Evolutionary conservation across 2,797 vertebrate species (phyloP), one percentile per base, ranked within the genome.

Genomic region (Necrosyrtes monachus): DNA sequence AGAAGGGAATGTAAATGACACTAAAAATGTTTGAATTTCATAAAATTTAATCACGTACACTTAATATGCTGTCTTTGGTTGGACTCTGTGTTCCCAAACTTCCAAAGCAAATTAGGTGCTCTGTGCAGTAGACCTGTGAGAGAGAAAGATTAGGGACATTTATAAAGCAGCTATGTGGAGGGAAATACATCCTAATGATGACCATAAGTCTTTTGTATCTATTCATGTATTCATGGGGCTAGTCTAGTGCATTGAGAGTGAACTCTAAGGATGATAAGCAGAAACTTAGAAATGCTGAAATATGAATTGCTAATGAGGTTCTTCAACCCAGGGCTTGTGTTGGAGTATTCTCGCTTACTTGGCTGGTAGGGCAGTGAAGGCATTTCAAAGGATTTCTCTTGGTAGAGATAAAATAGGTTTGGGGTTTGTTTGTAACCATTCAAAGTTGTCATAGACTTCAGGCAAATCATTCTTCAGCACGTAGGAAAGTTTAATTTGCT

Each of bases 161-260:
- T 94, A 77, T 78, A 62, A 91, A 80, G 84, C 2, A 3, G 13
- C 56, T 43, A 7, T 46, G 81, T 51, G 81, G 85, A 76, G 69
- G 86, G 81, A 92, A 93, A 85, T 84, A 27, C 84, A 83, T 80
- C 81, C 72, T 94, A 90, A 91, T 95, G 93, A 91, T 88, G 89
- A 50, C 91, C 75, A 9, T 69, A 75, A 96, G 62, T 94, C 95
- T 94, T 94, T 95, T 97, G 96, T 95, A 77, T 94, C 85, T 96
- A 96, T 96, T 96, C 93, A 91, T 95, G 94, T 92, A 97, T 96
- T 95, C 86, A 39, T 63, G 86, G 80, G 86, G 74, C 57, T 75
- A n/a, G 57, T 20, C 64, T 72, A 13, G 72, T 76, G 89, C 57
- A 75, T 85, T 0, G 3, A 33, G 69, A 88, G 48, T 75, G 85